phyloP scores from a whole-genome alignment of 2,888 invertebrate species.

The Aphidius colemani region DNA sequence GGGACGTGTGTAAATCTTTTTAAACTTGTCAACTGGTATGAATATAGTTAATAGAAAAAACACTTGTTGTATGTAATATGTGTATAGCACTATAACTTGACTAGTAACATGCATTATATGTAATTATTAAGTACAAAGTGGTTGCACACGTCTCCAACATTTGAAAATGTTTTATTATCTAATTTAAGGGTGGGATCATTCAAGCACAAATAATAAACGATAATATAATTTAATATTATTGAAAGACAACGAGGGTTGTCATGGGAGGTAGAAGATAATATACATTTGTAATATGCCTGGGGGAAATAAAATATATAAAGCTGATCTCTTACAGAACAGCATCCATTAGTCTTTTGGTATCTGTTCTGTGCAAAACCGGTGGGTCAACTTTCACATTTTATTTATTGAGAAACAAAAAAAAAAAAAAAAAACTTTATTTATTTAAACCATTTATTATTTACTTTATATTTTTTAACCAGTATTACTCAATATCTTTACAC shows the following conservation, averaged over 20 bases:
- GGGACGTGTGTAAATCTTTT: too few relatives aligned
- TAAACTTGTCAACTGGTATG: too few relatives aligned
- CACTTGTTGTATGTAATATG: too few relatives aligned
- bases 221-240: conserved; percentile 9
- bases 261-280: conserved; percentile 8
- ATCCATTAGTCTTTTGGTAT: conserved; percentile 19
- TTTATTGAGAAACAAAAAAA: background rate
- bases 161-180: conserved; percentile 21
- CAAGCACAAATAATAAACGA: conserved; percentile 19
- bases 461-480: background rate
- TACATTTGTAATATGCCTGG: conserved; percentile 4
- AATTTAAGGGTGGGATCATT: conserved; percentile 22
- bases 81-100: too few relatives aligned
- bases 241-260: background rate
- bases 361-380: conserved; percentile 21
- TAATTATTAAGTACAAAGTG: background rate
- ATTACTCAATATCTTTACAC: too few relatives aligned
- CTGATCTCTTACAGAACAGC: conserved; percentile 8
- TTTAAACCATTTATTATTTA: background rate
- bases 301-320: conserved; percentile 25
- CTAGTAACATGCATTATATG: too few relatives aligned
- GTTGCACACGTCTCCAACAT: conserved; percentile 5
- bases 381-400: conserved; percentile 20
- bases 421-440: background rate
- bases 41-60: too few relatives aligned